Conservation (phyloP, 2,113 vertebrate genomes). For the Galemys pyrenaicus region DNA sequence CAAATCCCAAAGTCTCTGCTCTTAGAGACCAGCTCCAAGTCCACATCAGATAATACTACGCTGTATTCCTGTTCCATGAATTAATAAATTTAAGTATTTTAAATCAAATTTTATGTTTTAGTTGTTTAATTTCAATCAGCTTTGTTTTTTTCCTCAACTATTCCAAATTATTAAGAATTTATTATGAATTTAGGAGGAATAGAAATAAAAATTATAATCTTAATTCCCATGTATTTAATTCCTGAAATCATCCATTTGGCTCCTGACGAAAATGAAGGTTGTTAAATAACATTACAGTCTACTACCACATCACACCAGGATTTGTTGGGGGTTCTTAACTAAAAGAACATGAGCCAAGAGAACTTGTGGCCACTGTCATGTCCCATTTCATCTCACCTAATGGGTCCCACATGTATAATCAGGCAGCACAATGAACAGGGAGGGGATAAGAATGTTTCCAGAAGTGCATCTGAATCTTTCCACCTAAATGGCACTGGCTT, state of each 20-base stretch:
- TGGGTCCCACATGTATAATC: too few relatives aligned
- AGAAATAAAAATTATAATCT: not conserved
- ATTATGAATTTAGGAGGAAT: not conserved
- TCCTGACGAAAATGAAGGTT: not conserved
- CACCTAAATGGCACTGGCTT: not conserved
- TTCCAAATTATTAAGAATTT: not conserved
- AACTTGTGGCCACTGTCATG: fast-evolving
- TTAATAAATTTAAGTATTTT: not conserved
- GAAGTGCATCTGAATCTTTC: not conserved
- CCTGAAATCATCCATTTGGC: not conserved
- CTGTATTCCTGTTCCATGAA: not conserved
- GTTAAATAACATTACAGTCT: not conserved
- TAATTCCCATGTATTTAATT: not conserved
- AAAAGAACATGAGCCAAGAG: not conserved
- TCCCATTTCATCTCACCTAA: not conserved
- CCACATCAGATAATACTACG: not conserved
- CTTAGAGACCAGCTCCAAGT: not conserved
- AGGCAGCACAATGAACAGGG: not conserved
- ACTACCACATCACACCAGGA: not conserved
- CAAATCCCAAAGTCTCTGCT: not conserved
- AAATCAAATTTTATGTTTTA: not conserved
- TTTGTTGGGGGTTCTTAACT: not conserved
- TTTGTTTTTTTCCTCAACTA: not conserved
- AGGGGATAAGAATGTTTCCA: not conserved
- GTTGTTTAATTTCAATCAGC: not conserved